A percentile compares a stretch with the other conserved stretches of the same genome.
These are phyloP conservation scores for Isurus oxyrinchus DNA, from an alignment of 2,113 vertebrate species.

Conservation along the genomic window DNA sequence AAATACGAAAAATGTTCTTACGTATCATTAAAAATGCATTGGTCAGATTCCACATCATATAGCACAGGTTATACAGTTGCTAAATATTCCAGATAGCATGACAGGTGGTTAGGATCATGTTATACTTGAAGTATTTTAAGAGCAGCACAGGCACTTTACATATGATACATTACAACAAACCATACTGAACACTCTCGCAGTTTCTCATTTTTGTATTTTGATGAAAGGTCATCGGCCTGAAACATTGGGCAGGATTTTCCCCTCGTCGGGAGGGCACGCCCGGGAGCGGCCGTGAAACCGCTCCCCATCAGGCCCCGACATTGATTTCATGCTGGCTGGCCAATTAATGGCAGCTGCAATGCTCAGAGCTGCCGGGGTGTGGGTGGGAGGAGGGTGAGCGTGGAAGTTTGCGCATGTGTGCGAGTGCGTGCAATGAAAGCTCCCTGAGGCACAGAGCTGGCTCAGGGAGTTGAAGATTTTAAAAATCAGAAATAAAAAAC, in stretches of 20 bases:
- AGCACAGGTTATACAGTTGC: not conserved
- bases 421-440: too few species aligned
- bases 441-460: too few species aligned
- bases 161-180: not conserved
- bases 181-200: not conserved
- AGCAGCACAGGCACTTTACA: not conserved
- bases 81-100: not conserved
- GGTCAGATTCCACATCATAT: not conserved
- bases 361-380: too few species aligned
- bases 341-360: too few species aligned
- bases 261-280: too few species aligned
- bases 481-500: too few species aligned
- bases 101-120: slow-evolving; percentile 2
- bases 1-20: not conserved
- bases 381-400: too few species aligned
- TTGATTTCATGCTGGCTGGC: too few species aligned
- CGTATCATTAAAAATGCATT: not conserved
- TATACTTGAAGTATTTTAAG: not conserved
- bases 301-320: too few species aligned
- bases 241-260: not conserved
- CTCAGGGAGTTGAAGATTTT: too few species aligned
- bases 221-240: not conserved
- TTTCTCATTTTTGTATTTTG: not conserved
- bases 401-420: too few species aligned
- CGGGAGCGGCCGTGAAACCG: too few species aligned